Evolutionary conservation across 2,113 vertebrate species (phyloP).

Genomic region (Myxocyprinus asiaticus): DNA sequence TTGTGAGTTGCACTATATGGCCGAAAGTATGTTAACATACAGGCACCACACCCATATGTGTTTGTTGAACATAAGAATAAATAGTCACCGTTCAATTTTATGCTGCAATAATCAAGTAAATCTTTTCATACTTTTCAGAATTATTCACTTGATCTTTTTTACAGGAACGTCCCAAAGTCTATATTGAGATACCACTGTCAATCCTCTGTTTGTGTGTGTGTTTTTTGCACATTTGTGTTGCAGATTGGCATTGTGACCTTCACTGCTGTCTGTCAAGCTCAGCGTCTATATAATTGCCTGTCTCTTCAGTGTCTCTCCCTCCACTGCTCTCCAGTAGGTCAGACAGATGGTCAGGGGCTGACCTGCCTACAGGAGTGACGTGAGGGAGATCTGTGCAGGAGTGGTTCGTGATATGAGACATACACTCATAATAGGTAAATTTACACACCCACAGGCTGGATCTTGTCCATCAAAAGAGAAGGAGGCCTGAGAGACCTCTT

Average conservation of each 20-base stretch:
- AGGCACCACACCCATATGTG: too few relatives aligned
- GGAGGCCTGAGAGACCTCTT: too few relatives aligned
- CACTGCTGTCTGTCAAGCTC: conserved; percentile 38
- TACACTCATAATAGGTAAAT: background rate
- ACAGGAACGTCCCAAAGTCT: background rate
- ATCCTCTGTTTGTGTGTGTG: background rate
- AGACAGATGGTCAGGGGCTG: conserved; percentile 39
- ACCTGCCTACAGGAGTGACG: conserved; percentile 35
- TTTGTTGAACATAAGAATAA: too few relatives aligned
- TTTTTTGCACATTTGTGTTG: conserved; percentile 35
- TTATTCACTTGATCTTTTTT: too few relatives aligned
- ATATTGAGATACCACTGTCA: conserved; percentile 23
- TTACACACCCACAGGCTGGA: background rate
- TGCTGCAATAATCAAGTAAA: too few relatives aligned
- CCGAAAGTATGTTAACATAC: too few relatives aligned
- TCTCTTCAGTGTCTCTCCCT: conserved; percentile 9
- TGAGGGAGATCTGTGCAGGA: conserved; percentile 9
- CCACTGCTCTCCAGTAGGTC: conserved; percentile 24
- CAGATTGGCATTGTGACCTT: conserved; percentile 48
- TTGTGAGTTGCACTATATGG: too few relatives aligned
- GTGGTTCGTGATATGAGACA: background rate
- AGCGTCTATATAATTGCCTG: conserved; percentile 30
- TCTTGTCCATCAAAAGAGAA: background rate
- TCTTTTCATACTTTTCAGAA: too few relatives aligned
- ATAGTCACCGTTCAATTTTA: too few relatives aligned